Base-by-base conservation (phyloP, 2,113 vertebrate genomes). In the Calidris pygmaea region DNA sequence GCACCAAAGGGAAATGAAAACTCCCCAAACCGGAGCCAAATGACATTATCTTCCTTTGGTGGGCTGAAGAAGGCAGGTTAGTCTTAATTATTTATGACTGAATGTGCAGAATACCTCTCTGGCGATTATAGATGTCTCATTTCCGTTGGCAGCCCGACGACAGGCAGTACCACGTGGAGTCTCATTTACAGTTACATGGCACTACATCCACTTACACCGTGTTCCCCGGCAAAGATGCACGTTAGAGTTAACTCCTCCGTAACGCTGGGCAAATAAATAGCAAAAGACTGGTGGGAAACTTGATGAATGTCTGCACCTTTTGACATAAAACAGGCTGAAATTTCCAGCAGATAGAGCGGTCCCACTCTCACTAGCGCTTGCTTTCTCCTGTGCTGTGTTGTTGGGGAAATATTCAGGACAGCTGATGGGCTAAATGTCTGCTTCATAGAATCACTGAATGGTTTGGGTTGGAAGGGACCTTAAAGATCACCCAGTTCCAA, bases 31-130 rank as follows among this genome's bases (percentile, higher is more conserved):
- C 86, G 32, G 47, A 93, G 85, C 87, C 86, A 97, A 89, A 94
- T 30, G 27, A 93, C 56, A 79, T 93, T 88, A 67, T 83, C 62
- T 96, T 73, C 78, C 87, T 89, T 76, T 29, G 14, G 87, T 3
- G 30, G 77, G 84, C 70, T 79, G 90, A 87, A 77, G 76, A 39
- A 85, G 59, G 87, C 85, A 95, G 79, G 76, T 94, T 94, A 88
- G 63, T 72, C 89, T 95, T 95, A 89, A 96, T 96, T 97, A 96
- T 95, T 97, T 79, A 94, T 75, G 93, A 85, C 76, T 60, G 72
- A 82, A 80, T n/a, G 47, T 68, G 78, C 68, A 50, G 90, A 94
- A 94, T 85, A 76, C 24, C 47, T 60, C 83, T 88, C 53, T 60
- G 66, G 84, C 85, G 85, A 85, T 82, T 75, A 68, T 34, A 45